Percentiles rank a stretch among this genome's conserved stretches.
Evolutionary conservation across 2,113 vertebrate genomes (phyloP).

Genomic region (Aphyosemion australe): DNA sequence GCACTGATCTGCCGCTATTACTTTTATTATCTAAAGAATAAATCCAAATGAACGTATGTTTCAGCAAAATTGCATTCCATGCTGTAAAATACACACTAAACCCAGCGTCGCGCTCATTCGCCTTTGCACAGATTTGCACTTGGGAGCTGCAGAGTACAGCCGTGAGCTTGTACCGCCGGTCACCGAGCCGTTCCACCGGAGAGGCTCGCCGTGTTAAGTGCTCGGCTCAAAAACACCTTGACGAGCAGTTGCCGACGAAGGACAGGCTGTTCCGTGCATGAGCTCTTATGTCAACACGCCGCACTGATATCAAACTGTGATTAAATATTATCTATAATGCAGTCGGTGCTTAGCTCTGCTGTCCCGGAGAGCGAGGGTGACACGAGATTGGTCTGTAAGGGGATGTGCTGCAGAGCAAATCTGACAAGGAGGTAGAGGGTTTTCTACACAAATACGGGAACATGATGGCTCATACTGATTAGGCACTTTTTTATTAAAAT

Average conservation of each 20-base stretch:
- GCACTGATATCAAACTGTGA: conserved; percentile 3
- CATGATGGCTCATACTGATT: not conserved
- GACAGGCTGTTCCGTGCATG: conserved; percentile 1
- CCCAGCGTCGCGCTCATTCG: not conserved
- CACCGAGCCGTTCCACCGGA: conserved; percentile 42
- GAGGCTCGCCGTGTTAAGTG: conserved; percentile 24
- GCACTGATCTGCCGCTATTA: conserved; percentile 3
- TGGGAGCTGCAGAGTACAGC: conserved; percentile 36
- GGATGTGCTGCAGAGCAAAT: not conserved
- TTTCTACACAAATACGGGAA: conserved; percentile 1
- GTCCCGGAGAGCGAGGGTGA: not conserved
- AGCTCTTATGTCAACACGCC: conserved; percentile 10
- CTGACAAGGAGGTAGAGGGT: not conserved
- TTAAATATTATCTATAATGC: conserved; percentile 14
- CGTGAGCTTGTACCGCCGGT: conserved; percentile 29
- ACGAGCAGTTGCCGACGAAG: conserved; percentile 27
- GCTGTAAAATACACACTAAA: conserved; percentile 1
- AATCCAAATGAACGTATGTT: conserved; percentile 36
- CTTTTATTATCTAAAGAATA: conserved; percentile 18
- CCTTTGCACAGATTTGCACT: conserved; percentile 10
- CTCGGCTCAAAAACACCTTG: conserved; percentile 23
- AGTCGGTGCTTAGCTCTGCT: not conserved
- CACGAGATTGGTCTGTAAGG: not conserved
- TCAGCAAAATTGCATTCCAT: conserved; percentile 6
- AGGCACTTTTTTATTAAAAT: not conserved